Base-by-base conservation (phyloP, 2,888 invertebrate species). In the Spodoptera exigua region DNA sequence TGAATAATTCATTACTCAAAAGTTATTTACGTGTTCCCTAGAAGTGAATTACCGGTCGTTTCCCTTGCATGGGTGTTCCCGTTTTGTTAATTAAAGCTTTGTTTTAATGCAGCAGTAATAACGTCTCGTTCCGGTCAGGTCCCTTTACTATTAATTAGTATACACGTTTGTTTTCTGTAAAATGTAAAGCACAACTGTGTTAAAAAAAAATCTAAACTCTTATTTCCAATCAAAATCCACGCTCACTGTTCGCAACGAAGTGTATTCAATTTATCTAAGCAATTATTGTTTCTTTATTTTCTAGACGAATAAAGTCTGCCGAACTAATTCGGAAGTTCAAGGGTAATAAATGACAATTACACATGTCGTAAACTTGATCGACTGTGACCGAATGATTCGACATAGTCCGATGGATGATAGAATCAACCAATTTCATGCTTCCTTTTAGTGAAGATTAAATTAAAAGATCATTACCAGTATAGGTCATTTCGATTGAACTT, bases 301-400 rank as follows among this genome's bases (percentile, higher is more conserved):
- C 27, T 5, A 46, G 12, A n/a, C 35, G 36, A 48, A 40, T 4
- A 43, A 27, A 60, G 56, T 58, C 18, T 27, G 44, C 16, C 12
- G 37, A 44, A 45, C 51, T 43, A 75, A 72, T 70, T 70, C 48
- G 52, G 21, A 62, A 73, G 80, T 83, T 84, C 85, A 89, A 87
- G 85, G 84, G 43, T 66, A 78, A 84, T 79, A 59, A 76, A 75
- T 55, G 70, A 59, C 77, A 74, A 74, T 73, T 75, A 67, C 52
- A 58, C 49, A 57, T 58, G 61, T 61, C 67, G 67, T 80, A 47
- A 74, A 70, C 54, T 76, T 73, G 68, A 85, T 83, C 75, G 61
- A 64, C 63, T 57, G 60, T 72, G 77, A 61, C 79, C 54, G 73
- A 89, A 89, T 80, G 83, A 89, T 89, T 86, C 62, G 81, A 45